Base-by-base conservation (phyloP, 2,797 vertebrate genomes). In the Chloroceryle inda region DNA sequence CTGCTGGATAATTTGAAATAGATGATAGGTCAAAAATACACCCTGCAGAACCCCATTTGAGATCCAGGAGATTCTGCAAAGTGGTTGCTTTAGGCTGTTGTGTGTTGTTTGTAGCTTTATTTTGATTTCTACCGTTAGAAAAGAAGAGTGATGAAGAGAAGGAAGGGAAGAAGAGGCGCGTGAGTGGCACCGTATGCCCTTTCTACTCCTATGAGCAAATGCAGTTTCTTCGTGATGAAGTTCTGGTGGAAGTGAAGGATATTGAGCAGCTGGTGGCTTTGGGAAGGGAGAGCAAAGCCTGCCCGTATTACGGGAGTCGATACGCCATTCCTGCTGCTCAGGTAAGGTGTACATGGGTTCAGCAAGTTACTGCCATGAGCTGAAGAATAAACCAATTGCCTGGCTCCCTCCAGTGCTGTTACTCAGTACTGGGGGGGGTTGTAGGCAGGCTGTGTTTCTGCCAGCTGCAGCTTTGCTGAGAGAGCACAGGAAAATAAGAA, bases 261-360 rank as follows among this genome's bases (percentile, higher is more conserved):
- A 98, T 99, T 6, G 99, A 99, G 95, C 99, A 99, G 94, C 96
- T 99, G 94, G 97, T 99, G 92, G 92, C 98, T n/a, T 97, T 99
- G 72, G 99, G 99, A 67, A 98, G 95, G 94, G 98, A 99, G 78
- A 97, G 88, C 2, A 98, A 97, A 83, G 98, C 99, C 27, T 99
- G 99, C 77, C 99, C 99, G 0, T 99, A 99, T 84, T 99, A 99
- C 5, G 98, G 98, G 94, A 98, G 99, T 59, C 98, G 99, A 38
- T 98, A 98, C 0, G 98, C 99, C 49, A 97, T 99, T 79, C 99
- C 99, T 37, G 98, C 99, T 69, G 99, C 99, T 82, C 99, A 99
- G 99, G 99, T 99, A 49, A 97, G 89, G 21, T 1, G 4, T 27
- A 23, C 2, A 3, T 3, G 13, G 4, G 44, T 31, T 37, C 22